Evolutionary conservation across 2,797 vertebrate genomes (phyloP).

Genomic region (Toxotes lorentzi): DNA sequence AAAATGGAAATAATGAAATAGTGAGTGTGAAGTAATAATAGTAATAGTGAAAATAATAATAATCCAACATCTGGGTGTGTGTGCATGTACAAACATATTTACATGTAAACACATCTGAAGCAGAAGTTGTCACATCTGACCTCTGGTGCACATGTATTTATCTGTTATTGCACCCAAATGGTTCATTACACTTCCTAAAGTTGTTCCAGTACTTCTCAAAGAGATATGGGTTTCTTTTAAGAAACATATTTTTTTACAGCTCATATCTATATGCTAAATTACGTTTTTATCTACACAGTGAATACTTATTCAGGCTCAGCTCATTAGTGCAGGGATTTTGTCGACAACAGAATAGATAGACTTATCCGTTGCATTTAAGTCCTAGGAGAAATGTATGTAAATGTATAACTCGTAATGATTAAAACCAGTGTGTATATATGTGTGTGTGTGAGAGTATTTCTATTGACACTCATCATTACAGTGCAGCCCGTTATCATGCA

Average conservation of each 20-base stretch:
- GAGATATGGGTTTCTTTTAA: no score
- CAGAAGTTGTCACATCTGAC: background rate
- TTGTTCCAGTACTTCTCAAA: no score
- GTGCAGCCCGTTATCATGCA: slow-evolving; percentile 47
- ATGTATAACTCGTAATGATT: background rate
- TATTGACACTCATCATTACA: background rate
- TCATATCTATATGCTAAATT: no score
- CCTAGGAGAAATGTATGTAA: background rate
- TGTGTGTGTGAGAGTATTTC: background rate
- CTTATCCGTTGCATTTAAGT: background rate
- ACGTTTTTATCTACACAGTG: no score
- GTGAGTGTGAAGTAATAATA: background rate
- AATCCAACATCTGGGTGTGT: background rate
- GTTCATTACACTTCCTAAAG: no score
- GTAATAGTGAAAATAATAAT: background rate
- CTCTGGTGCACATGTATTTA: background rate
- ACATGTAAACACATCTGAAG: background rate
- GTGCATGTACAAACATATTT: background rate
- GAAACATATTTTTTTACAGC: no score
- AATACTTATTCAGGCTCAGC: background rate
- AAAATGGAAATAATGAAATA: background rate
- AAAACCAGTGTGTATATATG: background rate
- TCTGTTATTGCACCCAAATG: background rate
- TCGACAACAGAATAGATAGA: background rate
- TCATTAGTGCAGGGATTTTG: background rate